A percentile compares a stretch with the other conserved stretches of the same genome.
These are phyloP conservation scores for Oryzias sinensis DNA, from an alignment of 2,797 vertebrate species.

Conservation along the genomic window DNA sequence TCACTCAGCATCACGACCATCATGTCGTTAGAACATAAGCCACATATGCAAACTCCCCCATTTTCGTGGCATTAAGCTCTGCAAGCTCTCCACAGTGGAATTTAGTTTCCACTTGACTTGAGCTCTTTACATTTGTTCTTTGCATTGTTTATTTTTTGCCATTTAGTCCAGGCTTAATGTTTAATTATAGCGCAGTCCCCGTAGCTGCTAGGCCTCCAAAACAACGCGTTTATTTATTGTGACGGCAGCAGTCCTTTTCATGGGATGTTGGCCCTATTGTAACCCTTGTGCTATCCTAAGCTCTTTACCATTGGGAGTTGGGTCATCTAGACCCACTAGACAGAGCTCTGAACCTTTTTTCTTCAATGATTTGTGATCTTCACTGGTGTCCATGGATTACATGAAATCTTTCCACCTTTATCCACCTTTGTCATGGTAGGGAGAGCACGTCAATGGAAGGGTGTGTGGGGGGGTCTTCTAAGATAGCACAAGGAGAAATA, in stretches of 20 bases:
- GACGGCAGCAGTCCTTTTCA: slow-evolving; percentile 8
- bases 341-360: no score
- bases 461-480: no score
- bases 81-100: slow-evolving; percentile 19
- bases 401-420: no score
- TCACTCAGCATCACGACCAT: slow-evolving; percentile 16
- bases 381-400: no score
- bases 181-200: slow-evolving; percentile 57
- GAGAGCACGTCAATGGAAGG: no score
- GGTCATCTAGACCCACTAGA: no score
- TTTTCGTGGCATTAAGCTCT: neutral
- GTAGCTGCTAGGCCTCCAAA: slow-evolving; percentile 43
- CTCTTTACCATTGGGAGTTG: no score
- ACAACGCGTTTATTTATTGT: slow-evolving; percentile 48
- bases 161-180: slow-evolving; percentile 8
- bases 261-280: slow-evolving; percentile 20
- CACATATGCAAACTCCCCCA: slow-evolving; percentile 12
- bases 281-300: no score
- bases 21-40: neutral
- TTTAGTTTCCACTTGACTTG: slow-evolving; percentile 23
- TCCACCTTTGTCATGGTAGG: no score
- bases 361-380: no score
- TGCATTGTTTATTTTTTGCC: neutral
- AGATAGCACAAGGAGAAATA: no score
- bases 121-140: slow-evolving; percentile 9